Conservation (phyloP, 1,140 invertebrate species). For the Wasmannia auropunctata region DNA sequence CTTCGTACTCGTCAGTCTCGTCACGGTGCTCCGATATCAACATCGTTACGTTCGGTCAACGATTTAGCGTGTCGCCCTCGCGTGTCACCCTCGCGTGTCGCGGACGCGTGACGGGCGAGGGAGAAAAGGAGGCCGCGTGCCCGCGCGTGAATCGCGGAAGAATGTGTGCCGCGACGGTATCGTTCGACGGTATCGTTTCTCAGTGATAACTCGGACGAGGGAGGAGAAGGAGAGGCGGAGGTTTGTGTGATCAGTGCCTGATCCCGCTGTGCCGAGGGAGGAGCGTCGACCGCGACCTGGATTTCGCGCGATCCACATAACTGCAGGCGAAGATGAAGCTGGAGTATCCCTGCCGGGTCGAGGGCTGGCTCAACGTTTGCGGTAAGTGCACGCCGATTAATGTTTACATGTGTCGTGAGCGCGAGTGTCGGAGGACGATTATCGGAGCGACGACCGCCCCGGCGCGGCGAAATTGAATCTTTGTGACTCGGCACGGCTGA, state of each 20-base stretch:
- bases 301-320: neutral
- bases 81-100: slow-evolving; percentile 34
- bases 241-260: slow-evolving; percentile 72
- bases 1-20: neutral
- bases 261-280: slow-evolving; percentile 5
- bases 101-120: neutral
- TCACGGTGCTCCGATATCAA: too few relatives aligned
- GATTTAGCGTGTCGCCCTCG: neutral
- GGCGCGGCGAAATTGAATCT: neutral
- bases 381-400: slow-evolving; percentile 82
- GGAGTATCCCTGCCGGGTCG: slow-evolving; percentile 87
- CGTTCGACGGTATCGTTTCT: slow-evolving; percentile 46
- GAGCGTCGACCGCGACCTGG: slow-evolving; percentile 48
- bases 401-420: slow-evolving; percentile 10
- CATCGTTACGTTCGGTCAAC: neutral
- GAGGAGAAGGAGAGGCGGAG: slow-evolving; percentile 38
- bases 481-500: neutral
- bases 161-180: slow-evolving; percentile 64
- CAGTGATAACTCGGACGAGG: slow-evolving; percentile 65
- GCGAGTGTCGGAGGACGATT: neutral
- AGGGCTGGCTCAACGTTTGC: slow-evolving; percentile 88
- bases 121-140: neutral
- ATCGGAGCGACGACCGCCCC: neutral
- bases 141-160: slow-evolving; percentile 13
- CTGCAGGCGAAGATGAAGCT: slow-evolving; percentile 80